These are phyloP conservation scores for Nannobrachium achirus DNA, from an alignment of 2,113 vertebrate genomes.

Conservation along the genomic window DNA sequence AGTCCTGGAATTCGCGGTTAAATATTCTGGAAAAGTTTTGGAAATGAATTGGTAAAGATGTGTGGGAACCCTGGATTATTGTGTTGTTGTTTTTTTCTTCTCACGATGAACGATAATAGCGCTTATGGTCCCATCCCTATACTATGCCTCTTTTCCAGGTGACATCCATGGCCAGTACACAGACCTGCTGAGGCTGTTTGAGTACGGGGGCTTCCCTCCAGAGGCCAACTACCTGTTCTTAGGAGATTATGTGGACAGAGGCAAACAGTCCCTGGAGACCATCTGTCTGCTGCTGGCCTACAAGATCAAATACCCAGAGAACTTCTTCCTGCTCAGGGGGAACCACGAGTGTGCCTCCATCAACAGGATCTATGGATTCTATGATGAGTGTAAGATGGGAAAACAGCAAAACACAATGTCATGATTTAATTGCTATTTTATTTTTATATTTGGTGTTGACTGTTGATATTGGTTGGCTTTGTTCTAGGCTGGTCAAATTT, in stretches of 20 bases:
- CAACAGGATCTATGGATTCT: conserved; percentile 97
- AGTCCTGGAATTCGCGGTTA: too few relatives aligned
- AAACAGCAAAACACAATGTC: neutral
- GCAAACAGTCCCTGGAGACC: conserved; percentile 95
- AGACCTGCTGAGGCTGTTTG: conserved; percentile 92
- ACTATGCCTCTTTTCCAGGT: conserved; percentile 43
- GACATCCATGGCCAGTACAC: conserved; percentile 81
- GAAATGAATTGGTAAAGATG: too few relatives aligned
- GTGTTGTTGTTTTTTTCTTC: too few relatives aligned
- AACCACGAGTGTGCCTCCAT: conserved; percentile 97
- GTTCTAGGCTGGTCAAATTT: too few relatives aligned
- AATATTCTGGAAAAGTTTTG: too few relatives aligned
- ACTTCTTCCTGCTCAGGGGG: conserved; percentile 93
- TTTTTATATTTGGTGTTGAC: too few relatives aligned
- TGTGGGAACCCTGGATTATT: too few relatives aligned
- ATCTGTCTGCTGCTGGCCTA: conserved; percentile 94
- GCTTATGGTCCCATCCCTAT: too few relatives aligned
- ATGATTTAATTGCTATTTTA: too few relatives aligned
- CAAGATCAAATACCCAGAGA: conserved; percentile 97
- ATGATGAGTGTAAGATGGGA: conserved; percentile 90
- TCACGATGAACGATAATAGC: too few relatives aligned
- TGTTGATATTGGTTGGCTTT: too few relatives aligned
- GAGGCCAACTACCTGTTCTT: conserved; percentile 97
- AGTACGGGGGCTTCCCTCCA: conserved; percentile 94
- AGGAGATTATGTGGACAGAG: conserved; percentile 95